Conservation (phyloP, 2,113 vertebrate species). For the Archocentrus centrarchus region DNA sequence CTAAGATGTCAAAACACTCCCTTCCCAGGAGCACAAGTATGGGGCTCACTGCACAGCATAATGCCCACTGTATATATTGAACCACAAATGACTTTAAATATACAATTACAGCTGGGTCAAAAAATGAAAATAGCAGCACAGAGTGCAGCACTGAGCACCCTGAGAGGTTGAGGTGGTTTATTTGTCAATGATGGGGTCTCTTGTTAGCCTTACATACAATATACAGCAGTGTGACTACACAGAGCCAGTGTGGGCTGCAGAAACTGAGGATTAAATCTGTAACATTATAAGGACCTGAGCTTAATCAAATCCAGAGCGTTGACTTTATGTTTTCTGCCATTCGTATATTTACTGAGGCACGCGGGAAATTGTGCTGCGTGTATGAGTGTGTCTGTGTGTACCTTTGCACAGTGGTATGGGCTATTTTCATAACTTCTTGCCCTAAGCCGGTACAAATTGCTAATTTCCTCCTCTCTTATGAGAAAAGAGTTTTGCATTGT, state of each 20-base stretch:
- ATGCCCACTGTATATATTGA: neutral
- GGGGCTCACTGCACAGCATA: neutral
- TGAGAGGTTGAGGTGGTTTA: too few species aligned
- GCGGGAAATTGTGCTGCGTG: neutral
- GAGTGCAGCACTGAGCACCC: too few species aligned
- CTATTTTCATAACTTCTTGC: slow-evolving; percentile 8
- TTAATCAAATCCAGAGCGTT: neutral
- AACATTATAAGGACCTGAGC: neutral
- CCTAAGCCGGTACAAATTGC: neutral
- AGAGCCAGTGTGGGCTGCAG: neutral
- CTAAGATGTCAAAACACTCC: neutral
- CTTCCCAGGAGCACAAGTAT: neutral
- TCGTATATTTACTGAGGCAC: neutral
- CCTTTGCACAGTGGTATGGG: neutral
- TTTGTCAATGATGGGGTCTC: too few species aligned
- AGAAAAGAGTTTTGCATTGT: neutral
- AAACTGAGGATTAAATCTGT: neutral
- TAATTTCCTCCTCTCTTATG: slow-evolving; percentile 6
- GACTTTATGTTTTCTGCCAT: neutral
- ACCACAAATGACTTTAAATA: neutral
- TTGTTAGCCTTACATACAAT: neutral
- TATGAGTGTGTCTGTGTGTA: neutral
- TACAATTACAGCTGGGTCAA: neutral
- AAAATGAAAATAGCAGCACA: neutral
- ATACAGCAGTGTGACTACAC: neutral